Percentiles rank a stretch among this genome's conserved stretches.
Evolutionary conservation across 1,140 invertebrate genomes (phyloP).

Genomic region (Leptinotarsa texana): DNA sequence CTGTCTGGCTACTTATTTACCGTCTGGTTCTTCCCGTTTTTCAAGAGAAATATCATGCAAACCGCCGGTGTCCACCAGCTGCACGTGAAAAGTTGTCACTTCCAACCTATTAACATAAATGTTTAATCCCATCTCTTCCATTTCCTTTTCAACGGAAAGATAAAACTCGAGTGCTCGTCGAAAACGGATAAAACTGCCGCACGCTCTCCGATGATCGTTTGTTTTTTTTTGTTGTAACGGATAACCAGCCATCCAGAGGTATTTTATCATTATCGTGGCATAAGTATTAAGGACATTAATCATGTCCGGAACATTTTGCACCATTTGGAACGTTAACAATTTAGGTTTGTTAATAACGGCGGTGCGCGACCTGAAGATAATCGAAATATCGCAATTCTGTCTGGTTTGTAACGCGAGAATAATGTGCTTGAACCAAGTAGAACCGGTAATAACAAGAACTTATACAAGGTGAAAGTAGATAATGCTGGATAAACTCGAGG

Average conservation of each 20-base stretch:
- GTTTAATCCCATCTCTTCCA: slow-evolving; percentile 1
- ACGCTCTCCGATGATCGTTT: not conserved
- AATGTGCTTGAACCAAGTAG: too few relatives aligned
- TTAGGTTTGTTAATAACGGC: slow-evolving; percentile 4
- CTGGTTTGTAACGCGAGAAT: not conserved
- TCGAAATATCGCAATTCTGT: not conserved
- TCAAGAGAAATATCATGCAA: not conserved
- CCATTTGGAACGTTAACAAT: slow-evolving; percentile 17
- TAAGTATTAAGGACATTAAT: slow-evolving; percentile 18
- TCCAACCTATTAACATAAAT: slow-evolving; percentile 3
- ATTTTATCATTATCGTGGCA: slow-evolving; percentile 19
- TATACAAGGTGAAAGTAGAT: too few relatives aligned
- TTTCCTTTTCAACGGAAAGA: not conserved
- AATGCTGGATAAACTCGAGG: too few relatives aligned
- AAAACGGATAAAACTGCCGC: not conserved
- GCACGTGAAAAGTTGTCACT: not conserved
- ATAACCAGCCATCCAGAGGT: slow-evolving; percentile 13
- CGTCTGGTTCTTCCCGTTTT: too few relatives aligned
- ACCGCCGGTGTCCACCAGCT: not conserved
- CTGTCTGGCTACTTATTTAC: too few relatives aligned
- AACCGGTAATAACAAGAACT: too few relatives aligned
- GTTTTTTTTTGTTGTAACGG: slow-evolving; percentile 11
- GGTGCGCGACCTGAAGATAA: slow-evolving; percentile 10
- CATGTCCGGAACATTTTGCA: slow-evolving; percentile 12
- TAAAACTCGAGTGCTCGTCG: too few relatives aligned